Evolutionary conservation across 2,797 vertebrate genomes (phyloP).

Genomic region (Oceanodroma leucorhoa): DNA sequence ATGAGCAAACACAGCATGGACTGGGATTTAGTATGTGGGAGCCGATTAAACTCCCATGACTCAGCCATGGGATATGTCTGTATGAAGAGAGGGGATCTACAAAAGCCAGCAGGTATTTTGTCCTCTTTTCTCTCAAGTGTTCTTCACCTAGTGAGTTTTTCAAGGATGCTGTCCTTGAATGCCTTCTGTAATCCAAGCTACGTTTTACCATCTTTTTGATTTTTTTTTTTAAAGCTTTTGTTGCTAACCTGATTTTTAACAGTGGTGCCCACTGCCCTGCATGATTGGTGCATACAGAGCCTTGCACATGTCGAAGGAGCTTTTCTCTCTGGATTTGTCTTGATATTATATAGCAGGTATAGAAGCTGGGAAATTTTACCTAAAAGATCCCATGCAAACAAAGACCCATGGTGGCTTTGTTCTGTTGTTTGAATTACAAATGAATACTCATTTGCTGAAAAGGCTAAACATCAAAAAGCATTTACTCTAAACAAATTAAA

Average conservation of each 20-base stretch:
- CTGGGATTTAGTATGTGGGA: background rate
- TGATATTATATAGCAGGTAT: background rate
- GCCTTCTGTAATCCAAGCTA: background rate
- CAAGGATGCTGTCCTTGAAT: background rate
- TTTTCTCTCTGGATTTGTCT: background rate
- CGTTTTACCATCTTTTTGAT: background rate
- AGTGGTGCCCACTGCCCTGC: rapidly evolving
- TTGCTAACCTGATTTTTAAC: background rate
- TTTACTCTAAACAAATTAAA: background rate
- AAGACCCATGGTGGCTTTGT: background rate
- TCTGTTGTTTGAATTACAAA: background rate
- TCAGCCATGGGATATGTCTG: background rate
- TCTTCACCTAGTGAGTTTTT: background rate
- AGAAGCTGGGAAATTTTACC: background rate
- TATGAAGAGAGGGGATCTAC: background rate
- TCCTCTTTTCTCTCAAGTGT: background rate
- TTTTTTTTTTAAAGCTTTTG: background rate
- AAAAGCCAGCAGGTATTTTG: background rate
- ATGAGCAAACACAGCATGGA: background rate
- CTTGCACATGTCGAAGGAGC: background rate
- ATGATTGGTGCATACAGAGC: background rate
- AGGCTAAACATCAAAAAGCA: background rate
- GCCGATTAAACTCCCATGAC: conserved; percentile 3
- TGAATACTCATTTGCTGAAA: background rate
- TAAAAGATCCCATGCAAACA: background rate